Percentiles rank a stretch among this genome's conserved stretches.
Evolutionary conservation across 2,888 invertebrate genomes (phyloP).

Genomic region (Cerastoderma edule): DNA sequence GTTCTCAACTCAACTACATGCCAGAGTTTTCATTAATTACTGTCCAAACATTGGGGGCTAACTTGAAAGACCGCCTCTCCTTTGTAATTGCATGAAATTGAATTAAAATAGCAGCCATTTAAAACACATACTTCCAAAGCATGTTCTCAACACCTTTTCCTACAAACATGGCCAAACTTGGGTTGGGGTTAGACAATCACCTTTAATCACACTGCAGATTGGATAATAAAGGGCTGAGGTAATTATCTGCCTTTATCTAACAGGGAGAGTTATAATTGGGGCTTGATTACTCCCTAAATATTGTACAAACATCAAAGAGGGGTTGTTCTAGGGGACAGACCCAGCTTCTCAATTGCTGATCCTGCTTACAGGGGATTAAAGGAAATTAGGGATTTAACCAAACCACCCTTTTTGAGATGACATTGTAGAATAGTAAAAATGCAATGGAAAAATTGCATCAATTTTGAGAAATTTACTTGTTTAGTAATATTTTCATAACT

Average conservation of each 20-base stretch:
- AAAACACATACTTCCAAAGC: not conserved
- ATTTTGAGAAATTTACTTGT: not conserved
- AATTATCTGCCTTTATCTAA: slow-evolving; percentile 47
- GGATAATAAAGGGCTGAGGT: slow-evolving; percentile 30
- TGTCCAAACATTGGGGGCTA: slow-evolving; percentile 35
- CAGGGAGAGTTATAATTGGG: slow-evolving; percentile 45
- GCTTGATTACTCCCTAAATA: slow-evolving; percentile 45
- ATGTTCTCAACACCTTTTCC: slow-evolving; percentile 9
- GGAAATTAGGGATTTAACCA: slow-evolving; percentile 42
- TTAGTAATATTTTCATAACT: slow-evolving; percentile 9
- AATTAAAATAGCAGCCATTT: slow-evolving; percentile 38
- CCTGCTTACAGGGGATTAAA: slow-evolving; percentile 40
- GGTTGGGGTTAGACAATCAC: slow-evolving; percentile 28
- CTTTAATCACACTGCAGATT: slow-evolving; percentile 47
- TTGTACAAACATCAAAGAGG: slow-evolving; percentile 22
- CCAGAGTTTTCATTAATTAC: slow-evolving; percentile 28
- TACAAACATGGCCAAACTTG: slow-evolving; percentile 50
- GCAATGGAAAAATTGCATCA: not conserved
- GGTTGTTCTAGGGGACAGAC: slow-evolving; percentile 30
- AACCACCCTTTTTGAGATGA: not conserved
- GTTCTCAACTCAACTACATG: slow-evolving; percentile 52
- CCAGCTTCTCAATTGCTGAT: slow-evolving; percentile 50
- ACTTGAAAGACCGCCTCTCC: slow-evolving; percentile 13
- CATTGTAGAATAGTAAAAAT: not conserved
- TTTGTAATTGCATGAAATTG: slow-evolving; percentile 39